A percentile compares a stretch with the other conserved stretches of the same genome.
Conservation (phyloP, 2,113 vertebrate species). For the Chroicocephalus ridibundus region DNA sequence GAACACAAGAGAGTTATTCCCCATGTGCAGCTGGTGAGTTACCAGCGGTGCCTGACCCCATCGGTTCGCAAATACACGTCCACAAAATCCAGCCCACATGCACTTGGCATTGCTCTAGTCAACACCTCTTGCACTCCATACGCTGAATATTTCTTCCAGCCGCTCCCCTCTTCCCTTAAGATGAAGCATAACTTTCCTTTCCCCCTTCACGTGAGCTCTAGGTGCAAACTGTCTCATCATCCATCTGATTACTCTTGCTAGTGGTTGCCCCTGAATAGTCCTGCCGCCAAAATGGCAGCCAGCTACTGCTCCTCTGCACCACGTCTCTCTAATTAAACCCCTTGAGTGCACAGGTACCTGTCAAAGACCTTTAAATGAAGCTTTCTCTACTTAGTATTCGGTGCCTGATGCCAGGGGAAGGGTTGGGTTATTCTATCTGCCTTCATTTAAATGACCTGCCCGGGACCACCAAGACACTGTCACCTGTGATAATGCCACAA, state of each 20-base stretch:
- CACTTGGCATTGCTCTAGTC: not conserved
- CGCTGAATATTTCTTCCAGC: not conserved
- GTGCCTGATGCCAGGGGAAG: not conserved
- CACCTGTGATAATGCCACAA: not conserved
- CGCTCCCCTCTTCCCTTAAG: not conserved
- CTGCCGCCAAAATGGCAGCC: not conserved
- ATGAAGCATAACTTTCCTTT: not conserved
- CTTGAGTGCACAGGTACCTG: not conserved
- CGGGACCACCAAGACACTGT: not conserved
- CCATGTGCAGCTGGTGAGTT: not conserved
- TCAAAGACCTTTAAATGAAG: not conserved
- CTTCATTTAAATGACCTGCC: not conserved
- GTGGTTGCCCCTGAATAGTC: not conserved
- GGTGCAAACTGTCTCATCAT: not conserved
- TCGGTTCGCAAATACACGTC: not conserved
- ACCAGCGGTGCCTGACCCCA: not conserved
- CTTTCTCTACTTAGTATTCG: not conserved
- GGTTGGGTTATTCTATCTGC: not conserved
- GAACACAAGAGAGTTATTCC: not conserved
- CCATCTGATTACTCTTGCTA: not conserved
- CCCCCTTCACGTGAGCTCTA: not conserved
- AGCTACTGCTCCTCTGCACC: not conserved
- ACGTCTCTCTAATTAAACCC: not conserved
- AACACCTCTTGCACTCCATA: not conserved
- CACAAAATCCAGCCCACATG: not conserved